phyloP scores from a whole-genome alignment of 2,888 invertebrate species.

The Parelbella ahira region DNA sequence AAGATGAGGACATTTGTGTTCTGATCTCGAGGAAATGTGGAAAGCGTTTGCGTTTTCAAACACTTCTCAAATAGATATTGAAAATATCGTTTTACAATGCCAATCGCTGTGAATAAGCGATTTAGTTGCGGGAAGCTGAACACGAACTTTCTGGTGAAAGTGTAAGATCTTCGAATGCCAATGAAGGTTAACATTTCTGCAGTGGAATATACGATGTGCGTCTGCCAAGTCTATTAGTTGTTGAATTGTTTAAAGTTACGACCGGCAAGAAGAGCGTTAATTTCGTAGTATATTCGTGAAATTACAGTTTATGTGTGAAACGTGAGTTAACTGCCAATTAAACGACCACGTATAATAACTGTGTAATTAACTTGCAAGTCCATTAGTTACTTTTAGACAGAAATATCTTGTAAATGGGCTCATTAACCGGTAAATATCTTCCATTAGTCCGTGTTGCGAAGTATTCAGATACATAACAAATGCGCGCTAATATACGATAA shows the following conservation, averaged over 20 bases:
- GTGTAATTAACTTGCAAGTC: slow-evolving; percentile 27
- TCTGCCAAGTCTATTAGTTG: slow-evolving; percentile 23
- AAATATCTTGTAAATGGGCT: slow-evolving; percentile 8
- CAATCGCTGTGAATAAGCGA: slow-evolving; percentile 1
- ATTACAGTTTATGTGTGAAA: slow-evolving; percentile 14
- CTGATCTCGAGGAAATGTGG: slow-evolving; percentile 2
- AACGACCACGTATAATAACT: slow-evolving; percentile 29
- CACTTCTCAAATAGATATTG: not conserved
- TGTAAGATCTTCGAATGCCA: slow-evolving; percentile 8
- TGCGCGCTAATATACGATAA: slow-evolving; percentile 1
- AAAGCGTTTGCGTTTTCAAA: slow-evolving; percentile 7
- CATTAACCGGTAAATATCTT: slow-evolving; percentile 4
- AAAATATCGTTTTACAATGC: slow-evolving; percentile 7
- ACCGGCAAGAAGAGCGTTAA: slow-evolving; percentile 14
- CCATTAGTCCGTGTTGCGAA: not conserved
- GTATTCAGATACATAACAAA: not conserved
- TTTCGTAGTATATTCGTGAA: slow-evolving; percentile 19
- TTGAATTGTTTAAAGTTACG: slow-evolving; percentile 23
- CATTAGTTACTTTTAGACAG: slow-evolving; percentile 17
- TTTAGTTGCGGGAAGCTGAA: slow-evolving; percentile 8
- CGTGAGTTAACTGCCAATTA: slow-evolving; percentile 23
- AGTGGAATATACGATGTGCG: slow-evolving; percentile 9
- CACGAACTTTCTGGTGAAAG: not conserved
- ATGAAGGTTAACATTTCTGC: slow-evolving; percentile 18
- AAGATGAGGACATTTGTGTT: slow-evolving; percentile 11